Evolutionary conservation across 2,113 vertebrate species (phyloP).

Genomic region (Phainopepla nitens): DNA sequence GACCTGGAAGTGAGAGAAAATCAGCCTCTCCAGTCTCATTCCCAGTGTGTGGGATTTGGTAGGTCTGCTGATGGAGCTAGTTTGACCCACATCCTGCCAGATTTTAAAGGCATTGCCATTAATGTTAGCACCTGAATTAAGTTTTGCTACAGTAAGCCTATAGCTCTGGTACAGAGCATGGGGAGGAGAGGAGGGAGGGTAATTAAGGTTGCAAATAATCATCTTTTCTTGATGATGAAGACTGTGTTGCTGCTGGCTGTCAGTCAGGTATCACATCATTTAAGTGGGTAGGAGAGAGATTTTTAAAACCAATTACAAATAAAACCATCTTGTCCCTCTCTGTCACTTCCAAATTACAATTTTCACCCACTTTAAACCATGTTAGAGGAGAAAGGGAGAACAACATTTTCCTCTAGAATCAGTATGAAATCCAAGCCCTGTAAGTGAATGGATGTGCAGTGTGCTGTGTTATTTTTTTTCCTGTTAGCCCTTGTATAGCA

Average conservation of each 20-base stretch:
- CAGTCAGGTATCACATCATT: background rate
- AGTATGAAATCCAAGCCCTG: background rate
- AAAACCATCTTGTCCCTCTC: background rate
- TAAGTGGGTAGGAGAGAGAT: background rate
- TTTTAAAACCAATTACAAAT: background rate
- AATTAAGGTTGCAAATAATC: background rate
- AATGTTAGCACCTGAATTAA: background rate
- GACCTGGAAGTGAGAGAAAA: background rate
- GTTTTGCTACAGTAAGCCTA: background rate
- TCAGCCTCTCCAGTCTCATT: background rate
- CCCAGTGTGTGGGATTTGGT: background rate
- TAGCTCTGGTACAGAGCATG: background rate
- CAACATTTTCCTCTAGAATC: background rate
- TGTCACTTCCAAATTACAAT: background rate
- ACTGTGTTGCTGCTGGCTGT: background rate
- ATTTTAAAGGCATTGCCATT: background rate
- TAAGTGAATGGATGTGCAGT: background rate
- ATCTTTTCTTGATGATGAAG: background rate
- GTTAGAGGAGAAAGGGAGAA: background rate
- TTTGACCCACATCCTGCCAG: background rate
- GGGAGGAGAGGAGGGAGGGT: background rate
- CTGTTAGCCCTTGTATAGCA: background rate
- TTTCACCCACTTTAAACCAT: background rate
- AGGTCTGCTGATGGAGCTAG: background rate
- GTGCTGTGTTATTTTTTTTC: background rate